Evolutionary conservation across 2,797 vertebrate species (phyloP), one percentile per base, ranked within the genome.

Genomic region (Cygnus olor): DNA sequence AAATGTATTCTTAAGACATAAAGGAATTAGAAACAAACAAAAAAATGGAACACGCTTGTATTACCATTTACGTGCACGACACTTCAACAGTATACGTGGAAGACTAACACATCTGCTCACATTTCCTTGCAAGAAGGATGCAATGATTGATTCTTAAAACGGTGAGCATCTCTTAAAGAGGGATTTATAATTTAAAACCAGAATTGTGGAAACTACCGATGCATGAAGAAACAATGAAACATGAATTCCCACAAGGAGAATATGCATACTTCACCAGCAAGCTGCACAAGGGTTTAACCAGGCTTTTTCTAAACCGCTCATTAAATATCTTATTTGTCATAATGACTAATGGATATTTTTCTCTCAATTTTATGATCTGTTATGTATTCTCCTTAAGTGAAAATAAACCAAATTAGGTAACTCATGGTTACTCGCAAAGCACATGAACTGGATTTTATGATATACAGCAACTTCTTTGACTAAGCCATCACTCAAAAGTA

Each of bases 341-440:
- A 92, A 96, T 96, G 96, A 97, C 95, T 97, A 97, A 97, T 82
- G 95, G 96, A 97, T 96, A 94, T 96, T 97, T 97, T 96, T 95
- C 95, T 91, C 88, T 95, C 95, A 78, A 89, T 97, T 96, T 97
- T 96, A 97, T 91, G 88, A 90, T 81, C 95, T 95, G 93, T 64
- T 96, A 95, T 96, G 85, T 97, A 96, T 96, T 95, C 90, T 97
- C 96, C 97, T 97, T 97, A 97, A 97, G 95, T 57, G 97, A 97
- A 97, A 98, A 96, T 93, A 98, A 97, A 97, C 94, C 93, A 96
- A 96, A 97, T 95, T 97, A 97, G 95, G 95, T 91, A 97, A 95
- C 97, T 97, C 92, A 96, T 94, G 97, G 93, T 95, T 97, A 97
- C 96, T 88, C 94, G 95, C 94, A 97, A 96, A 97, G 97, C 96